Base-by-base conservation (phyloP, 2,113 vertebrate genomes). In the Epinephelus lanceolatus region DNA sequence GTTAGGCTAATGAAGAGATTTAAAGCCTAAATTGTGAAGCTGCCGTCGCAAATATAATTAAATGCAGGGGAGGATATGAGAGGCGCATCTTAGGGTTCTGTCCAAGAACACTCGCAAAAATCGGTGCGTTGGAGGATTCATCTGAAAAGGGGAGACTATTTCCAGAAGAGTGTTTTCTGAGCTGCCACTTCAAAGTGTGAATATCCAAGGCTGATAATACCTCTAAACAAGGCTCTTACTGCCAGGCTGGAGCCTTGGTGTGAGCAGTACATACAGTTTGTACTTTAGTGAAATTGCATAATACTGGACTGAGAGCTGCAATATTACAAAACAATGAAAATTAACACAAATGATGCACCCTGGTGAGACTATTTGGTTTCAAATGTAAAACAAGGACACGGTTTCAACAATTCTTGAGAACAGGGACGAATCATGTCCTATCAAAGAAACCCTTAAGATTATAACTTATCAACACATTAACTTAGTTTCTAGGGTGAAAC, bases 101-200 rank as follows among this genome's bases (percentile, higher is more conserved):
- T 89, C 90, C 91, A 93, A 93, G 81, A 91, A 92, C 89, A 81
- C 67, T 61, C 1, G 57, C 78, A 66, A 65, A 30, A 87, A 87
- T 52, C 33, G 33, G 67, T 82, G 92, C 88, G 85, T 88, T 87
- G 90, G 91, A 92, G 90, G 87, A 90, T 73, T 85, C 87, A 76
- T 91, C 68, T 83, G 76, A 86, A 89, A 88, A 69, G 53, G 73
- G 67, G 81, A 75, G 86, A 82, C 85, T 87, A 90, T 91, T 91
- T 93, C 71, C 81, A 88, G 89, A 84, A 23, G 65, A 83, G 80
- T 74, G 78, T 80, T 88, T 90, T 83, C 73, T 86, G 73, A 78
- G 80, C 85, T 84, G 85, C 87, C 81, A 78, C 87, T 89, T 90
- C 79, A 86, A 88, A 91, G 88, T 91, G 88, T 80, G 83, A 94